Evolutionary conservation across 2,797 vertebrate species (phyloP), one percentile per base, ranked within the genome.

Genomic region (Lateolabrax maculatus): DNA sequence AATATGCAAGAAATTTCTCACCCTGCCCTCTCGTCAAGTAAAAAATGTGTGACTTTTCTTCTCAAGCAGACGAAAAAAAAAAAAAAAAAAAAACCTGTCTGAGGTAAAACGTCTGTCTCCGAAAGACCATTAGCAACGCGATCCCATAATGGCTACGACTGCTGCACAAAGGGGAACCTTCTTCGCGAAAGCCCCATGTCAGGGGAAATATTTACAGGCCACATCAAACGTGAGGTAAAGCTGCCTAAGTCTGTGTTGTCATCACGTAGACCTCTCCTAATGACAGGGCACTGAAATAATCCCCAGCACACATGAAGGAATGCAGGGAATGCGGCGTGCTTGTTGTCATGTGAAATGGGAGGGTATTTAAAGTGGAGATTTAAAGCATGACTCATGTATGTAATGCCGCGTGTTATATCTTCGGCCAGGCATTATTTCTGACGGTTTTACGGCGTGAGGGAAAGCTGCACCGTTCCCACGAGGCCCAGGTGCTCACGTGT

Each of bases 311-410:
- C 87, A 86, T 68, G 82, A 3, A 87, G 85, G 91, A 89, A 94
- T 92, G 91, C 58, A 0, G 73, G 18, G 90, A 92, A 95, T 91
- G 91, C 71, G 4, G 67, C 84, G 1, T 56, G 82, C 83, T 77
- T 72, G 88, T 91, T 80, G 90, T 91, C 92, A 87, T 81, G 91
- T 87, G 88, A 83, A 87, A 78, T 6, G 51, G 65, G 29, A 62
- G 51, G 89, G 87, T 71, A 77, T 93, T 92, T 94, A 93, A 94
- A 94, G 85, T 49, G 2, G 43, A 89, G 90, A 90, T 93, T 88
- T 90, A 90, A 89, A 77, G 85, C 78, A 31, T 57, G 61, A 84
- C 87, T 83, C 56, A 80, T 29, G 76, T 60, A 39, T 75, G 89
- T 87, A 84, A 80, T 29, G 89, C 81, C 21, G 79, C 68, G 62